Percentiles rank a stretch among this genome's conserved stretches.
Evolutionary conservation across 2,113 vertebrate genomes (phyloP).

Genomic region (Barbus barbus): DNA sequence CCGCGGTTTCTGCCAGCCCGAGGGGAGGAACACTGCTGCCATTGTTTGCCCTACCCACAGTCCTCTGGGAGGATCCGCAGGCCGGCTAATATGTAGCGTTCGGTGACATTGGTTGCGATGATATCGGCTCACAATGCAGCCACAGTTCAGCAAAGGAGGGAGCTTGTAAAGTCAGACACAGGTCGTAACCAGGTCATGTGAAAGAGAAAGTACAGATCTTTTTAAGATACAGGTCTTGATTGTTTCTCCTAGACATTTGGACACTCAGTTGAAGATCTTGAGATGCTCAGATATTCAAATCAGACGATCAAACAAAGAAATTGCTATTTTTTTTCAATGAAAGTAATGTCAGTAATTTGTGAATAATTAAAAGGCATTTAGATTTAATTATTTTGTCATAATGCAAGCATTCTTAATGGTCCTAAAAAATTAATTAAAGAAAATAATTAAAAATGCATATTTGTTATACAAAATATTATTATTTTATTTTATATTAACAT

Average conservation of each 20-base stretch:
- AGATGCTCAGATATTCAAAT: neutral
- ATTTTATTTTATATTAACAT: too few relatives aligned
- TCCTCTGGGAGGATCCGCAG: conserved; percentile 21
- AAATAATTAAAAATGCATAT: too few relatives aligned
- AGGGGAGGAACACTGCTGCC: conserved; percentile 49
- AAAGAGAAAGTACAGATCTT: neutral
- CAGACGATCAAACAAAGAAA: neutral
- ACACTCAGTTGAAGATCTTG: neutral
- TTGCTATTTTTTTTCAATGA: neutral
- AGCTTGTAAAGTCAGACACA: neutral
- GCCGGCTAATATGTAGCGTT: conserved; percentile 37
- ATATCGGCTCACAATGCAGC: conserved; percentile 44
- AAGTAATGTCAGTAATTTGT: neutral
- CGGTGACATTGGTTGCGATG: conserved; percentile 11
- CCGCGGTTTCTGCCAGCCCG: conserved; percentile 22
- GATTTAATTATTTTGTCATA: neutral
- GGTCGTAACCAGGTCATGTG: neutral
- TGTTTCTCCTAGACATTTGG: neutral
- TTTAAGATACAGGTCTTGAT: neutral
- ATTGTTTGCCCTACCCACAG: conserved; percentile 55
- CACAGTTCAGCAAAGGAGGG: neutral
- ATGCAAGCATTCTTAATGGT: too few relatives aligned
- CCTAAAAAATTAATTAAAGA: too few relatives aligned
- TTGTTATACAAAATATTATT: too few relatives aligned
- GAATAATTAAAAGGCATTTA: neutral